phyloP scores from a whole-genome alignment of 2,888 invertebrate genomes.

The Meandrusa payeni region DNA sequence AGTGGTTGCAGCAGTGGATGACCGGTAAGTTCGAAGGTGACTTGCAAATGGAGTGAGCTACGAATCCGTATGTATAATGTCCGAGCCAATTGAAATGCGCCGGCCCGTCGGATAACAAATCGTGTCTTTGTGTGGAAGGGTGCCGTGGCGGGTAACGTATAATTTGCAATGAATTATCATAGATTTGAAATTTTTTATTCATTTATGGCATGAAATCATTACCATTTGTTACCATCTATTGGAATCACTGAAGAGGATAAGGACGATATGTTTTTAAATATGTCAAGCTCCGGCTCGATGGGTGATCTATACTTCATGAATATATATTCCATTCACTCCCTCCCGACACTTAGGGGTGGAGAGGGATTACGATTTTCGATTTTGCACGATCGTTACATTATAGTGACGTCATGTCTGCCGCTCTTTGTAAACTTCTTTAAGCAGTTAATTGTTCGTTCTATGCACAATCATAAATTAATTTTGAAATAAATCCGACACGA shows the following conservation, averaged over 20 bases:
- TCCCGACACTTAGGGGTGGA: too few species aligned
- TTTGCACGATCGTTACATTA: too few species aligned
- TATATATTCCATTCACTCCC: too few species aligned
- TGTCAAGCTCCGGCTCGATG: too few species aligned
- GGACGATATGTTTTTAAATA: too few species aligned
- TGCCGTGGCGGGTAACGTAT: constrained; percentile 2
- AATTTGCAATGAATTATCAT: constrained; percentile 16
- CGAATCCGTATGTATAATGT: constrained; percentile 45
- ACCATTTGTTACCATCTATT: not conserved
- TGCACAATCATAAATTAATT: too few species aligned
- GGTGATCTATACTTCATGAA: too few species aligned
- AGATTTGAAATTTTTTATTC: not conserved
- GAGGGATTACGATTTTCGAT: too few species aligned
- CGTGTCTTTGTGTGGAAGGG: constrained; percentile 6
- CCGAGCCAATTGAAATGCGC: constrained; percentile 20
- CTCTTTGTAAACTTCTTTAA: too few species aligned
- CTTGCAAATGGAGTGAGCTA: constrained; percentile 42
- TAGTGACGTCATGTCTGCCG: too few species aligned
- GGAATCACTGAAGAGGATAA: not conserved
- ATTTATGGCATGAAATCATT: constrained; percentile 1
- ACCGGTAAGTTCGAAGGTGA: constrained; percentile 55
- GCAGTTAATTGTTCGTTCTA: too few species aligned
- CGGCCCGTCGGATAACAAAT: constrained; percentile 20
- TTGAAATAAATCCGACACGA: too few species aligned
- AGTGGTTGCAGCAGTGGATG: constrained; percentile 28